Evolutionary conservation across 2,888 invertebrate genomes (phyloP).

Genomic region (Volucella inflata): DNA sequence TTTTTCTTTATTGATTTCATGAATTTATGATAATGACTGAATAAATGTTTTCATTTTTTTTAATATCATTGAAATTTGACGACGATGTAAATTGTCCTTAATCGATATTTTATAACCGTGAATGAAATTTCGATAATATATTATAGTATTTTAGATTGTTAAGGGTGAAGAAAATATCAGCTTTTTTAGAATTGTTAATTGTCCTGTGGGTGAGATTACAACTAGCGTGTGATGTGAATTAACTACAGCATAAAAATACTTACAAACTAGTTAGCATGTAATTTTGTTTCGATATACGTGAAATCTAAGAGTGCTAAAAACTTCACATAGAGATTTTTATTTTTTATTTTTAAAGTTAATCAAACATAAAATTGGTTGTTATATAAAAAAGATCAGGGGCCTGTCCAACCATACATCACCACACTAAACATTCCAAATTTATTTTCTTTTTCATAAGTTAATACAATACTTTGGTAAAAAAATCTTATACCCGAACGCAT

Average conservation of each 20-base stretch:
- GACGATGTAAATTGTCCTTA: constrained; percentile 77
- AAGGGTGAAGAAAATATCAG: constrained; percentile 59
- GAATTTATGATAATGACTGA: constrained; percentile 47
- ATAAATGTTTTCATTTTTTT: constrained; percentile 35
- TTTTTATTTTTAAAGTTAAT: too few species aligned
- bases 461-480: neutral
- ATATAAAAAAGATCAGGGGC: constrained; percentile 37
- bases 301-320: constrained; percentile 63
- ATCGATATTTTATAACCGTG: constrained; percentile 83
- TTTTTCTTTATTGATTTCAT: constrained; percentile 27
- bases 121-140: constrained; percentile 76
- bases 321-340: constrained; percentile 60
- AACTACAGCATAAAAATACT: constrained; percentile 61
- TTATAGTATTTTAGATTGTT: constrained; percentile 67
- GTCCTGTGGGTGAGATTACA: constrained; percentile 65
- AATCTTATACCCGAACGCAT: too few species aligned
- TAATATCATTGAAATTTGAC: constrained; percentile 43
- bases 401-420: constrained; percentile 62
- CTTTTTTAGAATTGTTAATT: constrained; percentile 24
- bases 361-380: neutral
- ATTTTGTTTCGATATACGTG: constrained; percentile 27
- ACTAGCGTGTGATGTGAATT: constrained; percentile 73
- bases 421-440: neutral
- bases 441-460: too few species aligned
- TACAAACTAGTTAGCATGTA: constrained; percentile 44